Percentiles rank a stretch among this genome's conserved stretches.
phyloP scores from a whole-genome alignment of 2,888 invertebrate species.

The Uropetala carovei region DNA sequence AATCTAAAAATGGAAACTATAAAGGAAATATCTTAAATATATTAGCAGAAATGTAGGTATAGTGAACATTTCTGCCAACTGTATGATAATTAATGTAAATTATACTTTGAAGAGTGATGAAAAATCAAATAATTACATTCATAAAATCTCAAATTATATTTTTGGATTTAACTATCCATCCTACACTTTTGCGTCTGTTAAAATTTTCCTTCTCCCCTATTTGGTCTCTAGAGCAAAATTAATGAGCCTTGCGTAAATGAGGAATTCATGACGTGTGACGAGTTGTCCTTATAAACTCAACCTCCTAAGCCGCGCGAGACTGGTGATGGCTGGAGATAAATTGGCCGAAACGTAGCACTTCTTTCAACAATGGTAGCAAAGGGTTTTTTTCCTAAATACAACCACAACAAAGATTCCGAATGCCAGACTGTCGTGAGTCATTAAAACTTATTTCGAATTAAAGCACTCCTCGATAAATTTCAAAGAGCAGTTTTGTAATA shows the following conservation, averaged over 20 bases:
- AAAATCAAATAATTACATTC: neutral
- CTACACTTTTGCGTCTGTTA: neutral
- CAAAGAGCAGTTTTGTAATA: no score
- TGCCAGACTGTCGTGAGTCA: no score
- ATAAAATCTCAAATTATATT: neutral
- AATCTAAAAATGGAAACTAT: no score
- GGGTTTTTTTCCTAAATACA: neutral
- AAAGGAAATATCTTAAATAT: no score
- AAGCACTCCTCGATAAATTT: no score
- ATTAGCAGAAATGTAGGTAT: no score
- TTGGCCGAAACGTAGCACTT: neutral
- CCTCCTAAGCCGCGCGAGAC: neutral
- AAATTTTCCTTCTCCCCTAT: neutral
- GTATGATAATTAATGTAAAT: no score
- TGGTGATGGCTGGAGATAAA: neutral
- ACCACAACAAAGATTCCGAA: neutral
- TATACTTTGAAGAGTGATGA: no score
- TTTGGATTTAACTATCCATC: neutral
- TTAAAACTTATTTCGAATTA: no score
- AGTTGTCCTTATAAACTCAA: neutral
- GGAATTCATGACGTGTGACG: constrained; percentile 22
- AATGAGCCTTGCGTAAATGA: constrained; percentile 20
- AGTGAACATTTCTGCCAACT: no score
- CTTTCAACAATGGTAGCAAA: neutral
- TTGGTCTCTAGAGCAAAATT: neutral